These are phyloP conservation scores for Dasypolia templi DNA, from an alignment of 2,888 invertebrate genomes.

Conservation along the genomic window DNA sequence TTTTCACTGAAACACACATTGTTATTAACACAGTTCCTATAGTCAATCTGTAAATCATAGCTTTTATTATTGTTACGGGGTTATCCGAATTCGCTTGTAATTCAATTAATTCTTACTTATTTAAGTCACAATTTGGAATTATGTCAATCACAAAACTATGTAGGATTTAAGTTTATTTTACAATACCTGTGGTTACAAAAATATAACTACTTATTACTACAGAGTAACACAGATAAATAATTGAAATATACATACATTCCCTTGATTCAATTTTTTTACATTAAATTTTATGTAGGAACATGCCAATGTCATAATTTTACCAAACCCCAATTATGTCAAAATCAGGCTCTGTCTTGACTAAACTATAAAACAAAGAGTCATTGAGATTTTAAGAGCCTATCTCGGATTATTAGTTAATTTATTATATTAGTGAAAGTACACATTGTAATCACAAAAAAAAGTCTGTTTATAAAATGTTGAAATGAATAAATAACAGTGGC, in stretches of 20 bases:
- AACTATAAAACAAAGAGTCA: slow-evolving; percentile 46
- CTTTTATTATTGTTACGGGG: slow-evolving; percentile 64
- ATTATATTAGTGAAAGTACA: slow-evolving; percentile 44
- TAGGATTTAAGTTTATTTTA: slow-evolving; percentile 68
- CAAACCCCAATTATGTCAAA: slow-evolving; percentile 59
- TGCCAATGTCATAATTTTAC: slow-evolving; percentile 75
- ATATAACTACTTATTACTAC: slow-evolving; percentile 86
- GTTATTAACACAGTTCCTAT: slow-evolving; percentile 75
- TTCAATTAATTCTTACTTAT: slow-evolving; percentile 53
- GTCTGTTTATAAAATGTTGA: slow-evolving; percentile 28
- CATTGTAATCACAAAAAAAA: slow-evolving; percentile 35
- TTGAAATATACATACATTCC: slow-evolving; percentile 78
- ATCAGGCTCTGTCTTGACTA: slow-evolving; percentile 35
- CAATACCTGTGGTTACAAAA: slow-evolving; percentile 85
- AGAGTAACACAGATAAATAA: slow-evolving; percentile 83
- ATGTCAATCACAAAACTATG: slow-evolving; percentile 60
- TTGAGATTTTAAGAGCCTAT: slow-evolving; percentile 52
- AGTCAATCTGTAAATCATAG: slow-evolving; percentile 58
- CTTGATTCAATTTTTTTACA: slow-evolving; percentile 73
- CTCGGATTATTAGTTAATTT: slow-evolving; percentile 48
- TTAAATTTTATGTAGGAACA: slow-evolving; percentile 79
- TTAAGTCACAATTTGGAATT: slow-evolving; percentile 63
- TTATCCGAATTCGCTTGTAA: slow-evolving; percentile 56
- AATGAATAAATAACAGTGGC: slow-evolving; percentile 50
- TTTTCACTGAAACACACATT: slow-evolving; percentile 85